Evolutionary conservation across 2,113 vertebrate species (phyloP).

Genomic region (Pogonocichla stellata): DNA sequence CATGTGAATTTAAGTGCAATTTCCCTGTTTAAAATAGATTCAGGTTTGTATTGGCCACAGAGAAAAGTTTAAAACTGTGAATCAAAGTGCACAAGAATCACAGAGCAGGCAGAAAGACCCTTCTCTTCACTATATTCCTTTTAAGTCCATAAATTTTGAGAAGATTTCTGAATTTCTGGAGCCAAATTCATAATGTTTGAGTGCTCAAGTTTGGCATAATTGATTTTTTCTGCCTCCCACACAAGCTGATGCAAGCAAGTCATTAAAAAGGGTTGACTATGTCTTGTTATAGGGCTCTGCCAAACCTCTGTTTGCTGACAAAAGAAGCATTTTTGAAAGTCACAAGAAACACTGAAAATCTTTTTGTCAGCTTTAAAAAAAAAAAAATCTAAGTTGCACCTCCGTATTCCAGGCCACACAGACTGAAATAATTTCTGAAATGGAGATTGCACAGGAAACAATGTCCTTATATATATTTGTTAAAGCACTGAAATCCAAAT

Average conservation of each 20-base stretch:
- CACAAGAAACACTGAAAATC: background rate
- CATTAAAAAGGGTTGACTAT: background rate
- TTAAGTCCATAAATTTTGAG: background rate
- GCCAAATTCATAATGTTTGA: background rate
- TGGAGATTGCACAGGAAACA: background rate
- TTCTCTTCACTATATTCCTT: background rate
- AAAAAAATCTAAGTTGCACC: background rate
- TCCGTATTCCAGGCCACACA: conserved; percentile 41
- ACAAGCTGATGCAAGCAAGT: background rate
- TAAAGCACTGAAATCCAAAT: conserved; percentile 16
- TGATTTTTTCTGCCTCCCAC: background rate
- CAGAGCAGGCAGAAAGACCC: background rate
- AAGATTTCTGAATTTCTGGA: background rate
- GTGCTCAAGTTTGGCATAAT: background rate
- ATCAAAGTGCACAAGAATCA: background rate
- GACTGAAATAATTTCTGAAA: conserved; percentile 35
- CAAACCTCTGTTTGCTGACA: conserved; percentile 30
- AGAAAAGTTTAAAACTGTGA: background rate
- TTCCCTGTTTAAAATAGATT: background rate
- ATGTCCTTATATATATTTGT: background rate
- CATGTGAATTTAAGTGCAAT: background rate
- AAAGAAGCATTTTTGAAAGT: conserved; percentile 14
- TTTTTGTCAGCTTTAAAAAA: conserved; percentile 1
- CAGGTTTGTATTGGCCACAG: background rate
- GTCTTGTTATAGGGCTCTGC: background rate